Conservation (phyloP, 2,113 vertebrate genomes). For the Vidua macroura region DNA sequence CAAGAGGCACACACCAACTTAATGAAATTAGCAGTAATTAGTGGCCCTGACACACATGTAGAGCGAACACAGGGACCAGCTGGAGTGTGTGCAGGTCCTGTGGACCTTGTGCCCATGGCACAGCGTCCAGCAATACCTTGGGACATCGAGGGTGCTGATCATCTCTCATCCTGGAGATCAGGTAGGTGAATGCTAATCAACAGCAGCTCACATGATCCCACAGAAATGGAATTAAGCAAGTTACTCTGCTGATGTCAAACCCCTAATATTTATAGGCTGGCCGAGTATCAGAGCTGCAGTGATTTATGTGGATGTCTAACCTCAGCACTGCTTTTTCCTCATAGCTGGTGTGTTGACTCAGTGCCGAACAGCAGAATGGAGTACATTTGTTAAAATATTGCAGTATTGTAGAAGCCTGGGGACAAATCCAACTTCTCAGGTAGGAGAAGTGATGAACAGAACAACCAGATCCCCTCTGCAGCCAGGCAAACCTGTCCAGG, state of each 20-base stretch:
- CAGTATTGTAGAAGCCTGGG: background rate
- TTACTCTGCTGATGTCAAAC: conserved; percentile 11
- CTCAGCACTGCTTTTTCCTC: background rate
- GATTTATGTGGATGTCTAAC: conserved; percentile 1
- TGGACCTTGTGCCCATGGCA: accelerated
- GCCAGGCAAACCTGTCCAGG: background rate
- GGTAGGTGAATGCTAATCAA: background rate
- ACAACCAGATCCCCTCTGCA: background rate
- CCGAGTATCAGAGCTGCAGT: background rate
- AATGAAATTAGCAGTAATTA: conserved; percentile 45
- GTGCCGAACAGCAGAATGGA: accelerated
- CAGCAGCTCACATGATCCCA: background rate
- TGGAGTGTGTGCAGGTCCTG: background rate
- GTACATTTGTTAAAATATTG: background rate
- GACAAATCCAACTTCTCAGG: background rate
- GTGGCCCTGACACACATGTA: background rate
- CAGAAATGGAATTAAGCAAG: background rate
- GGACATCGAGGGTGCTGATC: background rate
- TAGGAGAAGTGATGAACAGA: background rate
- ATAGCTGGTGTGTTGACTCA: background rate
- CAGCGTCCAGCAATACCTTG: background rate
- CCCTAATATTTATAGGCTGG: background rate
- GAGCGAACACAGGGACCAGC: background rate
- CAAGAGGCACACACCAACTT: background rate
- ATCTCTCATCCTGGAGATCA: background rate